These are phyloP conservation scores for Nettapus auritus DNA, from an alignment of 2,113 vertebrate genomes.

Conservation along the genomic window DNA sequence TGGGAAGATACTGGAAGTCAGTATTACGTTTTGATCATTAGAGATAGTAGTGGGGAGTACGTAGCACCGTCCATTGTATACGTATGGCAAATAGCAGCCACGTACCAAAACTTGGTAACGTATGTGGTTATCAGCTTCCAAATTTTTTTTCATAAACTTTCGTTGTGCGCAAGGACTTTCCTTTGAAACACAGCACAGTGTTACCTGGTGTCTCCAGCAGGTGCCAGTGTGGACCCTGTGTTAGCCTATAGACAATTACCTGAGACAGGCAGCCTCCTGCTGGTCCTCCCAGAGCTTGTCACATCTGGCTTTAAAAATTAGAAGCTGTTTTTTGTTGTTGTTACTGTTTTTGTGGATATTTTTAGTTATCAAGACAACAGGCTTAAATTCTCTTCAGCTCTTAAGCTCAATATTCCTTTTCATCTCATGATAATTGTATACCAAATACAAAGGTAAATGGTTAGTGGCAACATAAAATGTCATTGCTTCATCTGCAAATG, in stretches of 20 bases:
- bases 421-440: not conserved
- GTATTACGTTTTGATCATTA: not conserved
- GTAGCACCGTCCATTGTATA: not conserved
- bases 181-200: not conserved
- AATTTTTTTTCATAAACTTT: not conserved
- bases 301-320: not conserved
- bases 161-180: not conserved
- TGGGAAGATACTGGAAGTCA: not conserved
- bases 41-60: not conserved
- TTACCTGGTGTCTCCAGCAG: not conserved
- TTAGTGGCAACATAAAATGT: not conserved
- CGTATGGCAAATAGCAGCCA: not conserved
- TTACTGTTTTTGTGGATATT: not conserved
- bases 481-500: not conserved
- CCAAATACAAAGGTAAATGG: not conserved
- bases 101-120: not conserved
- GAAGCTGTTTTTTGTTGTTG: not conserved
- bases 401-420: not conserved
- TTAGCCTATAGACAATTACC: not conserved
- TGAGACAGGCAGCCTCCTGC: not conserved
- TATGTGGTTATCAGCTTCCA: fast-evolving
- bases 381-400: not conserved
- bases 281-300: not conserved
- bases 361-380: not conserved
- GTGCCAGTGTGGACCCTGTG: slow-evolving; percentile 4